Evolutionary conservation across 1,140 invertebrate genomes (phyloP), one percentile per base, ranked within the genome.

Genomic region (Drosophila punjabiensis): DNA sequence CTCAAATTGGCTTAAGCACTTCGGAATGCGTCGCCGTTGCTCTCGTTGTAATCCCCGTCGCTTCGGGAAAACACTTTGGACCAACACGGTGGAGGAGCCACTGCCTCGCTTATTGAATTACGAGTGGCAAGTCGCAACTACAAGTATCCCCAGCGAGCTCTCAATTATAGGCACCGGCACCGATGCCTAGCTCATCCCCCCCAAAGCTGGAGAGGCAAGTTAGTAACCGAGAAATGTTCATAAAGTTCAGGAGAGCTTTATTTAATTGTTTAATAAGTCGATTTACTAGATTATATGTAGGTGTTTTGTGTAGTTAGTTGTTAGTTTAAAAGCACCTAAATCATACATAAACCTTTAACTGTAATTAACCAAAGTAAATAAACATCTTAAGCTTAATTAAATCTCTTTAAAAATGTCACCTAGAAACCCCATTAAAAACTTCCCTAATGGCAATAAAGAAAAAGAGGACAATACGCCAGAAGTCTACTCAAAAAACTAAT

Each of bases 1-100:
- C 58, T 76, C 39, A 70, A 88, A 88, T 89, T 88, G 81, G 66
- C 78, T 84, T 66, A 73, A 68, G 62, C 59, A 55, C 80, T 70
- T 52, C 48, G 59, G 47, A 47, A 60, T 77, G 50, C 65, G 24
- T 32, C n/a, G 43, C 18, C 59, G 16, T 24, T 24, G 24, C 47
- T 28, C 58, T 32, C 16, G 43, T 10, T 2, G 39, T 56, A 39
- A 58, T 58, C 20, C 35, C 55, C 20, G 9, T n/a, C 5, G 20
- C 28, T 32, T 33, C 32, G 43, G 30, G n/a, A 20, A 30, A 55
- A 20, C 52, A 53, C 30, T 52, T 52, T 30, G 48, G 50, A 3
- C 9, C 6, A 8, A 39, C 37, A 1, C 3, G 10, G 9, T 6
- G 30, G n/a, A 35, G 53, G 33, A 56, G 53, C 14, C 5, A 56